Percentiles rank a stretch among this genome's conserved stretches.
phyloP scores from a whole-genome alignment of 2,113 vertebrate genomes.

The Ceyx melanurus region DNA sequence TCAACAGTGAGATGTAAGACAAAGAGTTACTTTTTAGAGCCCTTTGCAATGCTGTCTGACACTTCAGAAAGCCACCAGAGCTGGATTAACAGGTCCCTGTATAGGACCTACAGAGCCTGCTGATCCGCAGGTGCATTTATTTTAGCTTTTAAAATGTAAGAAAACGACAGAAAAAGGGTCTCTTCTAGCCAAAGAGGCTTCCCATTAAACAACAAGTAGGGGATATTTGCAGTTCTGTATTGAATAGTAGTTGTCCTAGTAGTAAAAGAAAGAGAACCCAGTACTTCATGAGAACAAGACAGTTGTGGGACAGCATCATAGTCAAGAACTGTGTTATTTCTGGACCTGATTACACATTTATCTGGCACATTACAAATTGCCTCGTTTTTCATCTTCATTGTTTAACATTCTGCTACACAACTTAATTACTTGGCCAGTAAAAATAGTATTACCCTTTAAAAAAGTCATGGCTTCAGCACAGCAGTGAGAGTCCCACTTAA shows the following conservation, averaged over 20 bases:
- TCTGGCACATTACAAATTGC: background rate
- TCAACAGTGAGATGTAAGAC: rapidly evolving
- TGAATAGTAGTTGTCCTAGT: background rate
- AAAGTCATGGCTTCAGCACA: background rate
- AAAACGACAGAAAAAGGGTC: background rate
- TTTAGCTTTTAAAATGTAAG: background rate
- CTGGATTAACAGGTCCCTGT: background rate
- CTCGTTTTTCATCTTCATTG: background rate
- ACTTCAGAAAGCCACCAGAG: background rate
- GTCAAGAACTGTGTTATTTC: background rate
- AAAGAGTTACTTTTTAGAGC: background rate
- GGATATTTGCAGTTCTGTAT: background rate
- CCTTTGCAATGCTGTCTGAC: background rate
- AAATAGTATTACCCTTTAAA: background rate
- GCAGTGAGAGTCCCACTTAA: background rate
- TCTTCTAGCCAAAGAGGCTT: background rate
- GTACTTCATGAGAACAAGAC: background rate
- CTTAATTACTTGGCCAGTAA: background rate
- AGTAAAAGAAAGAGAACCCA: background rate
- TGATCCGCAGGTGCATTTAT: background rate
- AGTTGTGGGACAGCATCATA: background rate
- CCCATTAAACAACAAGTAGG: background rate
- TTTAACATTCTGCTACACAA: background rate
- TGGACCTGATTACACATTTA: background rate
- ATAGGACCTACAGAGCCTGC: background rate